Conservation (phyloP, 2,888 invertebrate genomes). For the Julus scanicus region DNA sequence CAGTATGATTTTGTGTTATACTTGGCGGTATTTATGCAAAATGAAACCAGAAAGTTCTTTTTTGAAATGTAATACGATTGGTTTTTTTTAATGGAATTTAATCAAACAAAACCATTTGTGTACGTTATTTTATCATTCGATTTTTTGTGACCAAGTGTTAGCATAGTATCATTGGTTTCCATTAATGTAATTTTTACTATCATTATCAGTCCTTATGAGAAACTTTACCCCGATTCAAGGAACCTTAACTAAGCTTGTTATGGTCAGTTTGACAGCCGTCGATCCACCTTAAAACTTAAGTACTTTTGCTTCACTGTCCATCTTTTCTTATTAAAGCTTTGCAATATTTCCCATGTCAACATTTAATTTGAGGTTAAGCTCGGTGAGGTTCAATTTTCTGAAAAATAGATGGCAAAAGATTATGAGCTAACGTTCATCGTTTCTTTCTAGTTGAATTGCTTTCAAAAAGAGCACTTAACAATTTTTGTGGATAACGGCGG, state of each 20-base stretch:
- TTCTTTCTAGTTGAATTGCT: background rate
- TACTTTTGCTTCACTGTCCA: background rate
- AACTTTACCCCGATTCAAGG: background rate
- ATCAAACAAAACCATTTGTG: background rate
- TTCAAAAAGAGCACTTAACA: conserved; percentile 9
- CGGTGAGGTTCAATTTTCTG: background rate
- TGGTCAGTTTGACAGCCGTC: conserved; percentile 3
- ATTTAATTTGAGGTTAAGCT: background rate
- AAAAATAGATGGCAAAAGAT: conserved; percentile 12
- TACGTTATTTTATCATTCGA: background rate
- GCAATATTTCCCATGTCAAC: background rate
- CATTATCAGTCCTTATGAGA: background rate
- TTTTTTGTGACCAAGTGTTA: no score
- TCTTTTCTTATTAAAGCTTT: conserved; percentile 8
- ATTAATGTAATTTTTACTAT: background rate
- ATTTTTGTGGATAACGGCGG: background rate
- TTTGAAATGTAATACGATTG: no score
- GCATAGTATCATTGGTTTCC: no score
- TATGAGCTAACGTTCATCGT: background rate
- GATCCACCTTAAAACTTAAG: conserved; percentile 28
- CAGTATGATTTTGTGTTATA: no score
- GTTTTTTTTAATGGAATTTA: no score
- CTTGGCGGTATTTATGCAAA: no score
- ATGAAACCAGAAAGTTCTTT: no score
- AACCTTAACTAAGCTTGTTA: background rate